Evolutionary conservation across 2,888 invertebrate species (phyloP).

Genomic region (Coleophora flavipennella): DNA sequence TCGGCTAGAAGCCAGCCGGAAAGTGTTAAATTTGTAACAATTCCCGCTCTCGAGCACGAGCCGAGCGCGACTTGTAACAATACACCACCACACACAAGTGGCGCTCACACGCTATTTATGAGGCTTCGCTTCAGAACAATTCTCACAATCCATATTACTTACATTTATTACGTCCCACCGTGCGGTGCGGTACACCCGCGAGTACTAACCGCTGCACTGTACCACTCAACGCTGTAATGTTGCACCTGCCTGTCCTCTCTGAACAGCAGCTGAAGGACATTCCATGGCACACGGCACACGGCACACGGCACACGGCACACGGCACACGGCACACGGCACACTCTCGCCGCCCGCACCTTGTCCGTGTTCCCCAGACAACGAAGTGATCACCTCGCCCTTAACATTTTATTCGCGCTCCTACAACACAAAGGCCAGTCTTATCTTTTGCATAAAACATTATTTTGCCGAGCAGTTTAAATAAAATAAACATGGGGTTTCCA

Average conservation of each 20-base stretch:
- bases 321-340: slow-evolving; percentile 31
- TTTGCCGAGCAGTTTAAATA: slow-evolving; percentile 17
- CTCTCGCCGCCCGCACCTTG: slow-evolving; percentile 30
- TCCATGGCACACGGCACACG: neutral
- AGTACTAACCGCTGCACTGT: too few relatives aligned
- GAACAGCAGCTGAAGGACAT: neutral
- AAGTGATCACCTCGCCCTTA: slow-evolving; percentile 56
- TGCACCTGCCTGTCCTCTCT: slow-evolving; percentile 2
- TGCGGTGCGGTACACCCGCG: too few relatives aligned
- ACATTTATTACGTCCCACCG: too few relatives aligned
- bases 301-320: too few relatives aligned
- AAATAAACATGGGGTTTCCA: slow-evolving; percentile 15
- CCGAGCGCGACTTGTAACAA: slow-evolving; percentile 16
- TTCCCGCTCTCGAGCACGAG: slow-evolving; percentile 18
- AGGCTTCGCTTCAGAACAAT: slow-evolving; percentile 9
- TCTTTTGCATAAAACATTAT: slow-evolving; percentile 60
- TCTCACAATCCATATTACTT: slow-evolving; percentile 13
- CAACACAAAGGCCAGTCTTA: slow-evolving; percentile 56
- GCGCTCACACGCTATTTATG: slow-evolving; percentile 10
- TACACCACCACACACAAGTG: slow-evolving; percentile 14
- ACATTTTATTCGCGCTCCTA: slow-evolving; percentile 58
- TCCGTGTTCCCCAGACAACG: slow-evolving; percentile 45
- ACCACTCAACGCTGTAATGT: too few relatives aligned
- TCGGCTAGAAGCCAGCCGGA: slow-evolving; percentile 24
- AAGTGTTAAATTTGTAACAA: slow-evolving; percentile 35